Evolutionary conservation across 2,888 invertebrate species (phyloP).

Genomic region (Philereme transversata): DNA sequence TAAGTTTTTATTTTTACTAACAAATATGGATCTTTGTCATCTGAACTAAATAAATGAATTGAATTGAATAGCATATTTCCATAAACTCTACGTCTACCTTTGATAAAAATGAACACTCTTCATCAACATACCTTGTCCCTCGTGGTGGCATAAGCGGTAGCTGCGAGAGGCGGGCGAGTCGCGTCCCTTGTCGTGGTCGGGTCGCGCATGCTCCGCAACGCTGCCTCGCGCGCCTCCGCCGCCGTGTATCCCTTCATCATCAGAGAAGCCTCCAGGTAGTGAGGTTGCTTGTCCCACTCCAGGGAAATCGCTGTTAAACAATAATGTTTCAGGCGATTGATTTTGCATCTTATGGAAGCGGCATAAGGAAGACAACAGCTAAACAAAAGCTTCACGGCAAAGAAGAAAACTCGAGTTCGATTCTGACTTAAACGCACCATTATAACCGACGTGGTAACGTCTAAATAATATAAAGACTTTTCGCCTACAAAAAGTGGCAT

Average conservation of each 20-base stretch:
- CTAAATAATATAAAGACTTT: no score
- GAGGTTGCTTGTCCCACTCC: constrained; percentile 85
- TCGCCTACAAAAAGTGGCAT: no score
- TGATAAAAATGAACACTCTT: no score
- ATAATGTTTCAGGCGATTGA: not conserved
- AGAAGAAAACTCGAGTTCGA: no score
- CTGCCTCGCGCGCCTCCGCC: constrained; percentile 78
- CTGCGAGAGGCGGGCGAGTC: constrained; percentile 76
- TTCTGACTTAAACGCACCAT: no score
- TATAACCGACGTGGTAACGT: no score
- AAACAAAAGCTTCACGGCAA: no score
- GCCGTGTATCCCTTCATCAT: constrained; percentile 89
- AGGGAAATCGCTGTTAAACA: constrained; percentile 77
- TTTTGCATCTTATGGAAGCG: not conserved
- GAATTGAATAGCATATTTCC: no score
- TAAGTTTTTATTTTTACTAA: no score
- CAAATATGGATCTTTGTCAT: no score
- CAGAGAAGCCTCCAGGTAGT: constrained; percentile 92
- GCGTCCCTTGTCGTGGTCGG: constrained; percentile 48
- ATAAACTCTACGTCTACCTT: no score
- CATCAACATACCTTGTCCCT: constrained; percentile 69
- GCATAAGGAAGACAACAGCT: not conserved
- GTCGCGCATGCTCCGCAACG: constrained; percentile 54
- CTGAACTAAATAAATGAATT: no score
- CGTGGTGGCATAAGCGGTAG: constrained; percentile 81